Base-by-base conservation (phyloP, 1,140 invertebrate genomes). In the Penaeus chinensis region DNA sequence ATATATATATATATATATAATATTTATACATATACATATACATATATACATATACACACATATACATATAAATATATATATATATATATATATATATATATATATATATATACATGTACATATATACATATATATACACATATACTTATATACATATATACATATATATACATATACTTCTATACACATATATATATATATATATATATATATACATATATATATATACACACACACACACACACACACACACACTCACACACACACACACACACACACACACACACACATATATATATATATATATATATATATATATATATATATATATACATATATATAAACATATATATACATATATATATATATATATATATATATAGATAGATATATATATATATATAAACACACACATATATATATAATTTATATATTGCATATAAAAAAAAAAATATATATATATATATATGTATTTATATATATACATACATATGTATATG, bases 131-230 rank as follows among this genome's bases (percentile, higher is more conserved):
- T 8, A 69, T 69, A 69, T 69, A 69, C 7, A 69, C 7, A 69
- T 27, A 69, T 69, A 69, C 7, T 4, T 8, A 69, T 69, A 69
- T 69, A 4, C 11, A 69, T 69, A 69, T 69, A 69, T n/a, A 19
- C 3, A 69, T 8, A 69, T 69, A 69, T 69, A 69, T 69, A 8
- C 7, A 69, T 69, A 69, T 5, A 69, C 16, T 4, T 69, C 3
- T 69, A 69, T 69, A 69, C 7, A 27, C 16, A 69, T 69, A 69
- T 69, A 69, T 69, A 69, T 69, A 69, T 27, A 69, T 8, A 69
- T 69, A 69, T 69, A 69, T 69, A 27, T 69, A 69, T 8, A 69
- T 69, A 69, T 69, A 27, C 7, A 69, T 69, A 69, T 8, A 69
- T 69, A 69, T 69, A 69, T 69, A 69, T 69, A 32, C 32, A 32